Evolutionary conservation across 1,140 invertebrate genomes (phyloP), one percentile per base, ranked within the genome.

Genomic region (Caenorhabditis briggsae): DNA sequence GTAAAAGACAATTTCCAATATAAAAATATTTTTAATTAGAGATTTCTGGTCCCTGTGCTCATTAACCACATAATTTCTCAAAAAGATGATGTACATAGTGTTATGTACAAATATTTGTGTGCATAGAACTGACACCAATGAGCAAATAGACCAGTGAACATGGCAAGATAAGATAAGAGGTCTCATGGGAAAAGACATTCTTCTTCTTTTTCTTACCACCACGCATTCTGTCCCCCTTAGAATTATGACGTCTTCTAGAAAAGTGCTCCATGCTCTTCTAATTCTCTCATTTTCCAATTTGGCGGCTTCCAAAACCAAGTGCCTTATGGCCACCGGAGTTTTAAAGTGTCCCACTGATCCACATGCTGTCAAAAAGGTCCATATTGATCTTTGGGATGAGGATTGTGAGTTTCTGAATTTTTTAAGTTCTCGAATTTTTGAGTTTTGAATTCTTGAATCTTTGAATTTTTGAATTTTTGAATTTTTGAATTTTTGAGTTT

Each of bases 401-500:
- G 85, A 86, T 74, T 70, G 85, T 86, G 48, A 48, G 74, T 82
- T n/a, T n/a, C n/a, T n/a, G n/a, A n/a, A n/a, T n/a, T n/a, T n/a
- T n/a, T n/a, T n/a, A n/a, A n/a, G n/a, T n/a, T n/a, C n/a, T n/a
- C n/a, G n/a, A n/a, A n/a, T n/a, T n/a, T n/a, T n/a, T n/a, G n/a
- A n/a, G n/a, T n/a, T n/a, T n/a, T n/a, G n/a, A n/a, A n/a, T n/a
- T n/a, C n/a, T n/a, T n/a, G n/a, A n/a, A n/a, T n/a, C n/a, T n/a
- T n/a, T n/a, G n/a, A n/a, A n/a, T n/a, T n/a, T n/a, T n/a, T n/a
- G n/a, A n/a, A n/a, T n/a, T n/a, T n/a, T n/a, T n/a, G n/a, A n/a
- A n/a, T n/a, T n/a, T n/a, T n/a, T n/a, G n/a, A n/a, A n/a, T n/a
- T n/a, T n/a, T n/a, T n/a, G n/a, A n/a, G n/a, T n/a, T n/a, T n/a